Evolutionary conservation across 2,888 invertebrate genomes (phyloP).

Genomic region (Allacma fusca): DNA sequence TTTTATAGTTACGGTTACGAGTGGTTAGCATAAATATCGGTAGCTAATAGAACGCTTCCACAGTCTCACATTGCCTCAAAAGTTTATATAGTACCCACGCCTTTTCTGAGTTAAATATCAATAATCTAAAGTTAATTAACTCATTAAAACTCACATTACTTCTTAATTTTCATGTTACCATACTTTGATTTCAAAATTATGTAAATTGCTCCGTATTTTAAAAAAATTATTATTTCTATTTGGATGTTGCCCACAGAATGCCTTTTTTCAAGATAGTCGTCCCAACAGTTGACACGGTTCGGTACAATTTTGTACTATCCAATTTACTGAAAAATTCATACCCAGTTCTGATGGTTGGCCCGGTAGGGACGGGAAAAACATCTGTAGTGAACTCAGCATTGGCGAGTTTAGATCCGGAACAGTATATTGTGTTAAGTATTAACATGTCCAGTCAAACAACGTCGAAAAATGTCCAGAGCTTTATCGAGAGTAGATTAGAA

Average conservation of each 20-base stretch:
- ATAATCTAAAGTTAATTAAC: too few species aligned
- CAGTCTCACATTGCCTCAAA: too few species aligned
- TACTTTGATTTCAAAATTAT: too few species aligned
- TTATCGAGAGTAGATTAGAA: slow-evolving; percentile 84
- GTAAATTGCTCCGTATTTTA: too few species aligned
- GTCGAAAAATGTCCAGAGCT: slow-evolving; percentile 83
- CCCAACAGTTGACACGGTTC: slow-evolving; percentile 87
- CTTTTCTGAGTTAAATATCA: too few species aligned
- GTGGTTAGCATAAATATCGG: too few species aligned
- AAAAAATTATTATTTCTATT: too few species aligned
- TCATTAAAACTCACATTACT: too few species aligned
- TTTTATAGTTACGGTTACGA: not conserved
- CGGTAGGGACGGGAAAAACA: slow-evolving; percentile 87
- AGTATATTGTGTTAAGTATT: slow-evolving; percentile 75
- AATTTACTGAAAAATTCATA: slow-evolving; percentile 72
- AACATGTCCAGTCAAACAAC: slow-evolving; percentile 91
- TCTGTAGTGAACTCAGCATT: slow-evolving; percentile 78
- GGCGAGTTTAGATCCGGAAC: slow-evolving; percentile 68
- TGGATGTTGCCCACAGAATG: too few species aligned
- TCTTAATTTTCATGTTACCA: too few species aligned
- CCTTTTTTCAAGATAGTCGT: slow-evolving; percentile 86
- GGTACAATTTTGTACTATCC: slow-evolving; percentile 78
- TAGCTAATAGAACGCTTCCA: too few species aligned
- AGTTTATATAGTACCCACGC: too few species aligned
- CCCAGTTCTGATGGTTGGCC: slow-evolving; percentile 81